phyloP scores from a whole-genome alignment of 2,888 invertebrate species.

The Seira ritae region DNA sequence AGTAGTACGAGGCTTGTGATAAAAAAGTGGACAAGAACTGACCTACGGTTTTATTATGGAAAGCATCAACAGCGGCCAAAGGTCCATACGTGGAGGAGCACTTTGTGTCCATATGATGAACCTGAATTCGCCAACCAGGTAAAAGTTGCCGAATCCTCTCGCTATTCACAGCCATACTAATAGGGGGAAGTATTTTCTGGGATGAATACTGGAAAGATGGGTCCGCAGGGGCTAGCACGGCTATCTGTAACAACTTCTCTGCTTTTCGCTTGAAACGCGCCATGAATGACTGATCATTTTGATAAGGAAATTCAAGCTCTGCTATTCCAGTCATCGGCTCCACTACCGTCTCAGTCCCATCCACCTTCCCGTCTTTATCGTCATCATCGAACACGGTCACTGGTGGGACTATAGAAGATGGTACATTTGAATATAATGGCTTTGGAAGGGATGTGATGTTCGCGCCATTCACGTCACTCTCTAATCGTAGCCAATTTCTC shows the following conservation, averaged over 20 bases:
- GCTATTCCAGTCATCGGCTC: conserved; percentile 52
- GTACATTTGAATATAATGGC: background rate
- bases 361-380: background rate
- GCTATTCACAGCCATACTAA: conserved; percentile 81
- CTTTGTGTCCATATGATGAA: conserved; percentile 84
- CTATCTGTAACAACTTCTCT: conserved; percentile 78
- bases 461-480: background rate
- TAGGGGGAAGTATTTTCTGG: conserved; percentile 82
- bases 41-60: conserved; percentile 83
- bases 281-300: conserved; percentile 54
- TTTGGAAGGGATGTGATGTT: conserved; percentile 27
- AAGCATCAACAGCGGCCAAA: conserved; percentile 86
- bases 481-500: background rate
- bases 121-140: conserved; percentile 83
- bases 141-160: conserved; percentile 76
- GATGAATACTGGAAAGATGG: conserved; percentile 81
- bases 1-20: too few relatives aligned
- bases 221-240: conserved; percentile 82
- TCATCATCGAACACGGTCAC: conserved; percentile 39
- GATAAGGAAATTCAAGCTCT: conserved; percentile 55
- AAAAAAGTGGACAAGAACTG: too few relatives aligned
- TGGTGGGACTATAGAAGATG: conserved; percentile 13
- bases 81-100: conserved; percentile 88
- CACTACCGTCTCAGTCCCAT: background rate
- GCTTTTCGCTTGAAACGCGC: conserved; percentile 44